phyloP scores from a whole-genome alignment of 2,888 invertebrate species.

The Cremastobaeus sp. region DNA sequence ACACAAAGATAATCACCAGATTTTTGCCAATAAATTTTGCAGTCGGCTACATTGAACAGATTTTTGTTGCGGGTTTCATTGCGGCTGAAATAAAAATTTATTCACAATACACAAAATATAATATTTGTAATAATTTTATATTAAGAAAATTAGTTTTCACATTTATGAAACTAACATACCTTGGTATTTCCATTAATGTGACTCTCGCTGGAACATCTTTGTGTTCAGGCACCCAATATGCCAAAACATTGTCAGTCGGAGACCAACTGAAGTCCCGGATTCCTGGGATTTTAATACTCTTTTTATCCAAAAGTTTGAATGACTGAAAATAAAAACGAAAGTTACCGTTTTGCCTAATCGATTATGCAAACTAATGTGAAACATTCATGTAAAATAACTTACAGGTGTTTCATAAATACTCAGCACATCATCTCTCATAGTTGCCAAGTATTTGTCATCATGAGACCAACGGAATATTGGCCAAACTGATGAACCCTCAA shows the following conservation, averaged over 20 bases:
- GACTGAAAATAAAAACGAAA: slow-evolving; percentile 80
- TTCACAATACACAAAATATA: no score
- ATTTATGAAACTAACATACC: slow-evolving; percentile 74
- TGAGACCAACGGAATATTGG: slow-evolving; percentile 98
- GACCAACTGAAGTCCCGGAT: slow-evolving; percentile 99
- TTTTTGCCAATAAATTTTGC: slow-evolving; percentile 99
- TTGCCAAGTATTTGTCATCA: slow-evolving; percentile 96
- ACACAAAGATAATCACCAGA: slow-evolving; percentile 98
- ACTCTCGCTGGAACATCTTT: slow-evolving; percentile 98
- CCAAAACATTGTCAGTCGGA: slow-evolving; percentile 96
- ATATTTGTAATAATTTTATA: background rate
- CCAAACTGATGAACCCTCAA: slow-evolving; percentile 91
- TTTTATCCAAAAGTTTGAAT: slow-evolving; percentile 95
- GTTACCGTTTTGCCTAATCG: background rate
- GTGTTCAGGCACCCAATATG: slow-evolving; percentile 99
- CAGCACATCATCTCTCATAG: slow-evolving; percentile 89
- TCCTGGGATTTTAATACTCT: slow-evolving; percentile 93
- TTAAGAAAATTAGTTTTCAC: background rate
- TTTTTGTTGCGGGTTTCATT: slow-evolving; percentile 95
- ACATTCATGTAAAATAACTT: slow-evolving; percentile 43
- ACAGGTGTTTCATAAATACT: slow-evolving; percentile 97
- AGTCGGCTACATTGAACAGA: slow-evolving; percentile 98
- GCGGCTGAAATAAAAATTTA: slow-evolving; percentile 79
- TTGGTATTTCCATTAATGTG: slow-evolving; percentile 94
- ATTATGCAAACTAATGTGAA: background rate